Conservation (phyloP, 2,888 invertebrate genomes). For the Lasioglossum zephyrum region DNA sequence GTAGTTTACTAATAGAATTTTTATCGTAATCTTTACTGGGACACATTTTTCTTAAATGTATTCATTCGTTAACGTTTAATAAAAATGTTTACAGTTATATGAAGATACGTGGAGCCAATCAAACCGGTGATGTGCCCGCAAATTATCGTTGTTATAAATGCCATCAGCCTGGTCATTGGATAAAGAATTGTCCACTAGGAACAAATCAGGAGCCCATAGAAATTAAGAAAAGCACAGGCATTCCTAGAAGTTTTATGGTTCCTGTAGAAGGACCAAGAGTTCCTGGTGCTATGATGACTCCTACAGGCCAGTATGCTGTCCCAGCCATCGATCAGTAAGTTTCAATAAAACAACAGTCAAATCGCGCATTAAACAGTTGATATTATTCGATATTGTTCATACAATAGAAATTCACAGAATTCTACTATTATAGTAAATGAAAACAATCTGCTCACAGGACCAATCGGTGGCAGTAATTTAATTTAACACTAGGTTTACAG, state of each 20-base stretch:
- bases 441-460: not conserved
- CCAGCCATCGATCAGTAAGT: conserved; percentile 94
- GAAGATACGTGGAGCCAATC: conserved; percentile 94
- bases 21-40: not conserved
- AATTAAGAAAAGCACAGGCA: conserved; percentile 97
- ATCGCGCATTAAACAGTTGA: not conserved
- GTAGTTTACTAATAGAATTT: conserved; percentile 83
- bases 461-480: not conserved
- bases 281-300: conserved; percentile 96
- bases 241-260: conserved; percentile 98
- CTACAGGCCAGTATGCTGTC: conserved; percentile 94
- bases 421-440: not conserved
- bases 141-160: conserved; percentile 98
- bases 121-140: conserved; percentile 95
- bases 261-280: conserved; percentile 95
- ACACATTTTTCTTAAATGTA: not conserved
- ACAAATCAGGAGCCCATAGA: conserved; percentile 89
- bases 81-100: conserved; percentile 89
- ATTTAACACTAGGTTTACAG: not conserved
- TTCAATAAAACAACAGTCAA: conserved; percentile 9
- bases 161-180: conserved; percentile 98
- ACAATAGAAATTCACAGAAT: not conserved
- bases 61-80: not conserved
- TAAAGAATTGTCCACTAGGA: conserved; percentile 95
- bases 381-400: not conserved